Evolutionary conservation across 2,888 invertebrate genomes (phyloP), one percentile per base, ranked within the genome.

Genomic region (Mythimna albipuncta): DNA sequence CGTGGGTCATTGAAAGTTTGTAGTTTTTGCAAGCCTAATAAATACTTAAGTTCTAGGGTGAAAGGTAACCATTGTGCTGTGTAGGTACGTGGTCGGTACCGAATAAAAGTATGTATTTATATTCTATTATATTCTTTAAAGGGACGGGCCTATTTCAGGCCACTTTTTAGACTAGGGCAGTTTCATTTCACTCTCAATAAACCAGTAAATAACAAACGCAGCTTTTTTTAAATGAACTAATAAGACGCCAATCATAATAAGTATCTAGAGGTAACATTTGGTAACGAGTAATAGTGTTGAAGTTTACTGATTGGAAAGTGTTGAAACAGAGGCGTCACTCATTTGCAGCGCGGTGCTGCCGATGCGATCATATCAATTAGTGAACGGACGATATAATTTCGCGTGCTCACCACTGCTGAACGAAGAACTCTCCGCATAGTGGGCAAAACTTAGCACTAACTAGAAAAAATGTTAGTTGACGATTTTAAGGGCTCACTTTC

Each of bases 331-430:
- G 74, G 55, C 66, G 62, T 77, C 74, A 69, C 41, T 74, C 54
- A 38, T 64, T 57, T 44, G 75, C 54, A 47, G 71, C 66, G 65
- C 52, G 70, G 72, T 65, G 70, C 72, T 67, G 70, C 75, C 75
- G 73, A 80, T 83, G 85, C 78, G 86, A 86, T 84, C 77, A 79
- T 77, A 82, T 79, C 79, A 83, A 84, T 82, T 86, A 81, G 76
- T 80, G 76, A 77, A 77, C 77, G 74, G 69, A 81, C 84, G 81
- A 81, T 85, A 88, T 91, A 92, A 94, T 95, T 95, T 95, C 95
- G 89, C 93, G 88, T 92, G 91, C 84, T 89, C 93, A 94, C 86
- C 91, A 91, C 91, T 85, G 94, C 93, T 94, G 93, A 96, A 95
- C 95, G 93, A 91, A 90, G 87, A 91, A 91, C 89, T 90, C 86